Evolutionary conservation across 2,797 vertebrate species (phyloP), one percentile per base, ranked within the genome.

Genomic region (Muscicapa striata): DNA sequence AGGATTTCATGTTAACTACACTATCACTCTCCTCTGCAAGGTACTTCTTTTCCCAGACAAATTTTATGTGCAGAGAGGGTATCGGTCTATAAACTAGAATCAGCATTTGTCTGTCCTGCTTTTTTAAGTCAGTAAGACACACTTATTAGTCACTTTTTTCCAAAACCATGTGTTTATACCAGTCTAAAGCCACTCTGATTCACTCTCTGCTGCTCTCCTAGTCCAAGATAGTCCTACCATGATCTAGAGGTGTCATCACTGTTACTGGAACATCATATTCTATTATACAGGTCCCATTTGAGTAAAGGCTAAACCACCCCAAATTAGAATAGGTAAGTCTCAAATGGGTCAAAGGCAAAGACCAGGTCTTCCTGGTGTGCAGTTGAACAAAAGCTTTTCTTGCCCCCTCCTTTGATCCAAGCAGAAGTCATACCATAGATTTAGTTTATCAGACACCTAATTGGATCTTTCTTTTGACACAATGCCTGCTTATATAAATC

Each of bases 221-320:
- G 20, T 20, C 26, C 27, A 30, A 49, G 27, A 38, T 2, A 51
- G 18, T 20, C 30, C 29, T 77, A 30, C 11, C 2, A 4, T 15
- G 23, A 38, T 21, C 23, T 48, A 57, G 43, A 80, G 13, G 16
- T 49, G 7, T 41, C 24, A 10, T 24, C 70, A 23, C 19, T 41
- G 11, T n/a, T 62, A 29, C 22, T 48, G 55, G 11, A 57, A 41
- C 22, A 66, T 52, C 32, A 30, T 15, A 72, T 54, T 68, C 23
- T 38, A 4, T 36, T 54, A 52, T 13, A 30, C 16, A 41, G 15
- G 8, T 70, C 13, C 58, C 6, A 15, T 58, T 34, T 0, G 0
- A 72, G 16, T 29, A 74, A 66, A 74, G 20, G 40, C 12, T 68
- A 64, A 61, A 70, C 1, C 9, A 82, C n/a, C 5, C 5, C 18